Evolutionary conservation across 2,113 vertebrate genomes (phyloP).

Genomic region (Callorhinus ursinus): DNA sequence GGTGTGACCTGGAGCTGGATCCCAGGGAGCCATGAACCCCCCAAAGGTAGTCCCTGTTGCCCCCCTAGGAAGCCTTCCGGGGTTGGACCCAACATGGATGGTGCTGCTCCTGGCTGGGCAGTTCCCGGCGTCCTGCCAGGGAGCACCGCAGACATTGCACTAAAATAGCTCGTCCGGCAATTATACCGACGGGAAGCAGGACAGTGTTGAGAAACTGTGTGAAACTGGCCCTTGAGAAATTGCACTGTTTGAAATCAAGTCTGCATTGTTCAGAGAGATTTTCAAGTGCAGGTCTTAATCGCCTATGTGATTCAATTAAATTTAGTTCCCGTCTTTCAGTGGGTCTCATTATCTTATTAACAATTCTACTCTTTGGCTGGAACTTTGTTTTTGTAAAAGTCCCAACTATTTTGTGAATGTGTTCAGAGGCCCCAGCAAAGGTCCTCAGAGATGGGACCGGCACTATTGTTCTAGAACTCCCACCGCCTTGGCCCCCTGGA

Average conservation of each 20-base stretch:
- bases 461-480: background rate
- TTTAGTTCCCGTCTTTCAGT: background rate
- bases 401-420: background rate
- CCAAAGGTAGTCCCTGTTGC: background rate
- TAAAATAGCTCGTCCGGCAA: background rate
- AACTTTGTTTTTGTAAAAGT: background rate
- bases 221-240: background rate
- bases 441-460: background rate
- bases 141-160: rapidly evolving
- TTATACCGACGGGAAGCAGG: rapidly evolving
- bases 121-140: background rate
- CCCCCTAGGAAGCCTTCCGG: background rate
- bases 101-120: background rate
- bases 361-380: background rate
- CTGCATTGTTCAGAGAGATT: background rate
- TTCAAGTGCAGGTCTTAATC: background rate
- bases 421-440: background rate
- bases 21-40: background rate
- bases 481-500: background rate
- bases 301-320: background rate
- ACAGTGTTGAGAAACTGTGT: background rate
- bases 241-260: background rate
- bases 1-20: background rate
- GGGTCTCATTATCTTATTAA: background rate
- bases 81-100: too few species aligned